Percentiles rank a stretch among this genome's conserved stretches.
These are phyloP conservation scores for Sebastes minor DNA, from an alignment of 2,797 vertebrate genomes.

Conservation along the genomic window DNA sequence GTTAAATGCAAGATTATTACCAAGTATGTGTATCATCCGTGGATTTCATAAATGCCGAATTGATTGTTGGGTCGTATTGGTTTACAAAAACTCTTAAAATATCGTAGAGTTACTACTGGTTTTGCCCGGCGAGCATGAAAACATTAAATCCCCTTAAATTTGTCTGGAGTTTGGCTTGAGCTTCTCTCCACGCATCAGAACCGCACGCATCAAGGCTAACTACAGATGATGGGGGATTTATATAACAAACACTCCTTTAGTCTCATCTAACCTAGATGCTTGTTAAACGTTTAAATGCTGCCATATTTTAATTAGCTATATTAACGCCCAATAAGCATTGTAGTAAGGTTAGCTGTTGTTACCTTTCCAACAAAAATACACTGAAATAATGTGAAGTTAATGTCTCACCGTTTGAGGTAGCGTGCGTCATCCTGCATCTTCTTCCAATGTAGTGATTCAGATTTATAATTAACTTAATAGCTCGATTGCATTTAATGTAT, in stretches of 20 bases:
- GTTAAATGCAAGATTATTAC: background rate
- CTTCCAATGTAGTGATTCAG: background rate
- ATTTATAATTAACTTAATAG: background rate
- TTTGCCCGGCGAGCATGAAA: background rate
- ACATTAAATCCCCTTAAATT: background rate
- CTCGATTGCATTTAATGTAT: background rate
- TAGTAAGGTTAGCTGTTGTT: background rate
- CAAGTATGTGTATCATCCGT: background rate
- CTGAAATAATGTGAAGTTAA: background rate
- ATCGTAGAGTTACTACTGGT: background rate
- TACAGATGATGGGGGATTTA: background rate
- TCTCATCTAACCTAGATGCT: background rate
- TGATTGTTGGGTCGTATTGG: background rate
- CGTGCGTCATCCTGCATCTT: slow-evolving; percentile 76
- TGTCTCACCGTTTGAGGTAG: slow-evolving; percentile 69
- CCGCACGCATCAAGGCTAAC: background rate
- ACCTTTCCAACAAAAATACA: background rate
- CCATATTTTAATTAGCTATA: background rate
- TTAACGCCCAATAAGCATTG: background rate
- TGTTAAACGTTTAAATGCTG: background rate
- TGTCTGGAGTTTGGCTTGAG: background rate
- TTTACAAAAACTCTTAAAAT: background rate
- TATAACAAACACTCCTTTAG: background rate
- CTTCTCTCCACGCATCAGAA: background rate
- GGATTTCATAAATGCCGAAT: background rate